Base-by-base conservation (phyloP, 1,140 invertebrate genomes). In the Cotesia typhae region DNA sequence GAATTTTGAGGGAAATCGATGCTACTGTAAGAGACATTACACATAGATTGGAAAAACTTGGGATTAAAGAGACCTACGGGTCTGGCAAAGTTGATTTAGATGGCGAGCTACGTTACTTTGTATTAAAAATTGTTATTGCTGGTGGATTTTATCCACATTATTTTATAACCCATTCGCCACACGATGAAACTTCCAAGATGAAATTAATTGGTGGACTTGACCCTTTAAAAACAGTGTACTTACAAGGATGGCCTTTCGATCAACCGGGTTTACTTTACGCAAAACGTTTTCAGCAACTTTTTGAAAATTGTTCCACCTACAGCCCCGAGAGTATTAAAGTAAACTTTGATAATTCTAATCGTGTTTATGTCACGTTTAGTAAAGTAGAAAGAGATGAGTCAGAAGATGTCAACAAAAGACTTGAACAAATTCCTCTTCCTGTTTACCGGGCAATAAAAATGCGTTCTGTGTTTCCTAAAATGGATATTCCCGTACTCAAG, bases 71-170 rank as follows among this genome's bases (percentile, higher is more conserved):
- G 36, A 77, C 80, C 2, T 68, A 74, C 4, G 81, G 84, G 5
- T 28, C 77, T 52, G 76, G 75, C 7, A 83, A 79, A 78, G 79
- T 84, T 17, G 70, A 75, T 4, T 89, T 89, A 84, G 78, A 79
- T 12, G 83, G 87, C 7, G 76, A 83, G 0, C 89, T 92, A 59
- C 84, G 86, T 37, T 79, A 88, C 0, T 84, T 93, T 0, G 81
- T 93, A 9, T 79, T 94, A 0, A 94, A 94, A 85, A 87, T 93
- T 2, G 77, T 85, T 2, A 87, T 89, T n/a, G 88, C 88, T 17
- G 89, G 88, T 5, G 85, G 83, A 12, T 98, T 98, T 85, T 98
- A 97, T 87, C 97, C 96, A 0, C 92, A 97, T 82, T 98, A 95
- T 81, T 98, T 95, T 85, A 78, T 92, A 12, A 77, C 81, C 14